Conservation (phyloP, 2,797 vertebrate species). For the Percopsis omiscomaycus region DNA sequence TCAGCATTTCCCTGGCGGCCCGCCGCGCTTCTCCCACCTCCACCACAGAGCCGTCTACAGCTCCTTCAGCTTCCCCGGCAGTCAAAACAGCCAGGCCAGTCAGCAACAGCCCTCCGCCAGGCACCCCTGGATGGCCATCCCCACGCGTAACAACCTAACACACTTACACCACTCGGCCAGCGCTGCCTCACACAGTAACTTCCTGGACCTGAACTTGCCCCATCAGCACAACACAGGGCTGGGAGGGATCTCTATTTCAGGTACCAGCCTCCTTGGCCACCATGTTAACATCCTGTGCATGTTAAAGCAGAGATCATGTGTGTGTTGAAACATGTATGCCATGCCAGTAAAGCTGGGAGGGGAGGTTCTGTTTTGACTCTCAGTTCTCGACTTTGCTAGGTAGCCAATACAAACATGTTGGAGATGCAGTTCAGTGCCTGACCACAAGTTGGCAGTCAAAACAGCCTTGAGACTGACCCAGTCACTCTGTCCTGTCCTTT, state of each 20-base stretch:
- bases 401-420: not conserved
- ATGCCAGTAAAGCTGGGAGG: not conserved
- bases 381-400: constrained; percentile 34
- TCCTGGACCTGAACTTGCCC: constrained; percentile 96
- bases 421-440: constrained; percentile 39
- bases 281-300: constrained; percentile 23
- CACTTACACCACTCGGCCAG: constrained; percentile 99
- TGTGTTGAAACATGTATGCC: constrained; percentile 17
- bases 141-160: constrained; percentile 88
- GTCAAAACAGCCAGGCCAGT: constrained; percentile 69
- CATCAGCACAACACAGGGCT: constrained; percentile 96
- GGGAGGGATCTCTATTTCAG: constrained; percentile 98
- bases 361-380: constrained; percentile 29
- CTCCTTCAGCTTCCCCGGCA: constrained; percentile 94
- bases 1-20: constrained; percentile 83
- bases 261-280: constrained; percentile 67
- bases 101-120: constrained; percentile 79
- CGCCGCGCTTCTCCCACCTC: constrained; percentile 90
- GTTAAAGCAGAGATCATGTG: constrained; percentile 25
- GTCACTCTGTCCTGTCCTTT: constrained; percentile 18
- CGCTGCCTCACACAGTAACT: constrained; percentile 95
- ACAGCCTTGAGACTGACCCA: constrained; percentile 29
- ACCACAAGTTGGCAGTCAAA: constrained; percentile 45
- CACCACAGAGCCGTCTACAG: constrained; percentile 96
- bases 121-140: constrained; percentile 96